Conservation (phyloP, 2,113 vertebrate species). For the Gymnarchus niloticus region DNA sequence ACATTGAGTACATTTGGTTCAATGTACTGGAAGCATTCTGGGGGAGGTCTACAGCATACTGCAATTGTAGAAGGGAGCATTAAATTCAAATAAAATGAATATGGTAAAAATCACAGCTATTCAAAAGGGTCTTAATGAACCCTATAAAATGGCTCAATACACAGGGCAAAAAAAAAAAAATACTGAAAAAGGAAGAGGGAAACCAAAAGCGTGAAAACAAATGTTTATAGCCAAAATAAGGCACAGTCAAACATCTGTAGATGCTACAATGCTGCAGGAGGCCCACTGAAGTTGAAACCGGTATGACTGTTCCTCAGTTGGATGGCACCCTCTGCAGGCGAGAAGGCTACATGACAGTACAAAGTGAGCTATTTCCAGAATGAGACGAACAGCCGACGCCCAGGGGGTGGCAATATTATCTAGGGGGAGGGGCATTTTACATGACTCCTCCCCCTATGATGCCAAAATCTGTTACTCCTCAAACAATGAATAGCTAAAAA, state of each 20-base stretch:
- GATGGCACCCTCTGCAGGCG: not conserved
- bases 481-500: not conserved
- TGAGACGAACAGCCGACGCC: not conserved
- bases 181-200: no score
- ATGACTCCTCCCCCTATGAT: not conserved
- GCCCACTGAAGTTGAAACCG: not conserved
- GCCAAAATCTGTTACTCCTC: not conserved
- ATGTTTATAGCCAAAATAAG: constrained; percentile 7
- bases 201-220: no score
- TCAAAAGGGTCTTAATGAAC: not conserved
- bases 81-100: not conserved
- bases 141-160: not conserved
- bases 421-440: not conserved
- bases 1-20: not conserved
- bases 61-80: not conserved
- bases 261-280: not conserved
- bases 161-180: not conserved
- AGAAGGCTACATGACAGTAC: not conserved
- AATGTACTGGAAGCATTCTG: not conserved
- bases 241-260: not conserved
- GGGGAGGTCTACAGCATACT: not conserved
- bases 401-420: no score
- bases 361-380: not conserved
- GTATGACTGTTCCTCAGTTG: not conserved
- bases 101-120: not conserved